Percentiles rank a stretch among this genome's conserved stretches.
Evolutionary conservation across 2,113 vertebrate species (phyloP).

Genomic region (Alexandromys fortis): DNA sequence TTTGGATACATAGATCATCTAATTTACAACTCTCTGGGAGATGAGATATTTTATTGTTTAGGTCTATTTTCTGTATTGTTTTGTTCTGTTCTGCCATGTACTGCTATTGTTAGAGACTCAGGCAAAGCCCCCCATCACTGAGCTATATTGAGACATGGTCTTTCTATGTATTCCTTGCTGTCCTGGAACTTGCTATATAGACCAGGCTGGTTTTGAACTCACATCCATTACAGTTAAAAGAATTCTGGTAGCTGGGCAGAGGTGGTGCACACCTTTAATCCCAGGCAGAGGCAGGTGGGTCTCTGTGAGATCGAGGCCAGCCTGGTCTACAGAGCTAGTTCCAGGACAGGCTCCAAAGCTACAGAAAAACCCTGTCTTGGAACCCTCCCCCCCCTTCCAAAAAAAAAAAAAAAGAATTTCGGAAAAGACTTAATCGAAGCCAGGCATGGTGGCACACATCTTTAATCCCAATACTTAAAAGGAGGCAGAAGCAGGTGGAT

Average conservation of each 20-base stretch:
- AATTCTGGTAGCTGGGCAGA: not conserved
- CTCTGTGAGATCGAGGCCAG: too few species aligned
- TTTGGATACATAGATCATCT: not conserved
- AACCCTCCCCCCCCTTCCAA: too few species aligned
- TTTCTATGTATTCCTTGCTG: not conserved
- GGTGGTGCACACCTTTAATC: too few species aligned
- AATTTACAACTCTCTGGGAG: constrained; percentile 1
- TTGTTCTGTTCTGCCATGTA: not conserved
- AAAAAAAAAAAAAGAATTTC: too few species aligned
- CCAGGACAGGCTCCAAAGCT: too few species aligned
- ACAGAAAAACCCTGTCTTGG: too few species aligned
- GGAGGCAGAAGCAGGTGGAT: not conserved
- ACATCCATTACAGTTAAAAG: not conserved
- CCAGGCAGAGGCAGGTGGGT: too few species aligned
- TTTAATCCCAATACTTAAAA: not conserved
- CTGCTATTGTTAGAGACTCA: not conserved
- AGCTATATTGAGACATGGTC: not conserved
- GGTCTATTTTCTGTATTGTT: not conserved
- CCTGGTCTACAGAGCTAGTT: too few species aligned
- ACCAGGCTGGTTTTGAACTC: not conserved
- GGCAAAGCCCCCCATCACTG: not conserved
- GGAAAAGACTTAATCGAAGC: not conserved
- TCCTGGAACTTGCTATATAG: not conserved
- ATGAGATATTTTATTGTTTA: not conserved
- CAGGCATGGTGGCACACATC: not conserved